phyloP scores from a whole-genome alignment of 2,888 invertebrate genomes.

The Stenichneumon culpator region DNA sequence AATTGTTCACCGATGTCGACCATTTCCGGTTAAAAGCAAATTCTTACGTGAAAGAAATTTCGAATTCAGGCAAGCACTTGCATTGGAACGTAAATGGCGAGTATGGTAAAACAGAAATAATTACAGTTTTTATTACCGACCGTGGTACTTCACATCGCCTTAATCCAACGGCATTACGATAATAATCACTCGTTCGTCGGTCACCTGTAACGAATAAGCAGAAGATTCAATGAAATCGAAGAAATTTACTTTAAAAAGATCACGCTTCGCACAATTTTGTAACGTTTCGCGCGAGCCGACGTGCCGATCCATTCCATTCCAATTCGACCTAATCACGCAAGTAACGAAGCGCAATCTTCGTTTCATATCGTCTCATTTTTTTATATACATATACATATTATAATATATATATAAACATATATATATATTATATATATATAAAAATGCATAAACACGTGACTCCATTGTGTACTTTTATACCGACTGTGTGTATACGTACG shows the following conservation, averaged over 20 bases:
- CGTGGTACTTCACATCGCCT: not conserved
- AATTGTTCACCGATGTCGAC: too few relatives aligned
- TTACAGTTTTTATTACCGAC: too few relatives aligned
- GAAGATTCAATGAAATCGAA: constrained; percentile 27
- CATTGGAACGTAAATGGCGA: too few relatives aligned
- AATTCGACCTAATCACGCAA: constrained; percentile 65
- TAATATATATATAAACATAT: too few relatives aligned
- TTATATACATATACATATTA: constrained; percentile 45
- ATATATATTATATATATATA: constrained; percentile 69
- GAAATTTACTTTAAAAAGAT: not conserved
- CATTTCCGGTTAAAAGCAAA: too few relatives aligned
- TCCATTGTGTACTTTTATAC: constrained; percentile 75
- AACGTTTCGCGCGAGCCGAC: constrained; percentile 39
- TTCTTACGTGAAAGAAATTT: too few relatives aligned
- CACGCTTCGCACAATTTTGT: constrained; percentile 39
- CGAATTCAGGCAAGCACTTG: too few relatives aligned
- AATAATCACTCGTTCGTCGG: constrained; percentile 18
- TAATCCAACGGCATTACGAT: constrained; percentile 22
- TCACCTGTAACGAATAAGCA: not conserved
- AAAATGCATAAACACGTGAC: constrained; percentile 53
- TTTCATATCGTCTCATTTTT: constrained; percentile 61
- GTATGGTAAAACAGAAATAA: too few relatives aligned
- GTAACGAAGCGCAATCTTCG: constrained; percentile 41
- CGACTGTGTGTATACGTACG: constrained; percentile 64
- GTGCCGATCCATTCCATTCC: constrained; percentile 71